These are phyloP conservation scores for Xenopus laevis DNA, from an alignment of 2,113 vertebrate species.

Conservation along the genomic window DNA sequence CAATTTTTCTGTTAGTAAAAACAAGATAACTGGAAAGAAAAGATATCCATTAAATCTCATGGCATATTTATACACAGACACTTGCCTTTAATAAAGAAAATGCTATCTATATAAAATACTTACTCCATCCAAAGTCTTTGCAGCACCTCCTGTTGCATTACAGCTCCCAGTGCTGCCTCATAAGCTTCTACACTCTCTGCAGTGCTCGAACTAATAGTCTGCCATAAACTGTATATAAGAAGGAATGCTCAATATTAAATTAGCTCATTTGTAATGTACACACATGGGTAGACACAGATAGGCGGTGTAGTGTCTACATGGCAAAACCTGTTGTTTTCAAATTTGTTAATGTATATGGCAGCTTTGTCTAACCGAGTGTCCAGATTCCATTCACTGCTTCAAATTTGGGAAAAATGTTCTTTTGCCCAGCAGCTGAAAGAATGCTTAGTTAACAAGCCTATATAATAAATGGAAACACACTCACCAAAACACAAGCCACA, in stretches of 20 bases:
- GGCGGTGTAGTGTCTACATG: too few species aligned
- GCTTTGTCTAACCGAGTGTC: too few species aligned
- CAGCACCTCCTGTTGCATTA: conserved; percentile 76
- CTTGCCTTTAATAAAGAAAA: neutral
- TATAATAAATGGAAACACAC: conserved; percentile 23
- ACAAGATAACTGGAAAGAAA: conserved; percentile 80
- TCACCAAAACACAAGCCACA: conserved; percentile 91
- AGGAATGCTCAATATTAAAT: too few species aligned
- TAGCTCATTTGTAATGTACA: too few species aligned
- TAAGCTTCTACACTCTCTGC: conserved; percentile 82
- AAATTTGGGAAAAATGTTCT: too few species aligned
- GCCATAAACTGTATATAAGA: conserved; percentile 76
- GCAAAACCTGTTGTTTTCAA: too few species aligned
- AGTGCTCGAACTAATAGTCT: conserved; percentile 73
- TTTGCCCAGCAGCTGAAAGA: too few species aligned
- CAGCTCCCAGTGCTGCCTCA: conserved; percentile 81
- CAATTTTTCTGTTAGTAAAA: conserved; percentile 80
- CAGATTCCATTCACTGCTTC: too few species aligned
- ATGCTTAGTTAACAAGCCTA: too few species aligned
- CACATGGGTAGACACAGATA: too few species aligned
- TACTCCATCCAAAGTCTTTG: conserved; percentile 93
- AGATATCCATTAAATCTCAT: conserved; percentile 46
- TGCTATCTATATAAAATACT: conserved; percentile 56
- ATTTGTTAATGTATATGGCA: too few species aligned
- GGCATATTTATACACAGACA: conserved; percentile 33